Conservation (phyloP, 2,888 invertebrate genomes). For the Adineta ricciae region DNA sequence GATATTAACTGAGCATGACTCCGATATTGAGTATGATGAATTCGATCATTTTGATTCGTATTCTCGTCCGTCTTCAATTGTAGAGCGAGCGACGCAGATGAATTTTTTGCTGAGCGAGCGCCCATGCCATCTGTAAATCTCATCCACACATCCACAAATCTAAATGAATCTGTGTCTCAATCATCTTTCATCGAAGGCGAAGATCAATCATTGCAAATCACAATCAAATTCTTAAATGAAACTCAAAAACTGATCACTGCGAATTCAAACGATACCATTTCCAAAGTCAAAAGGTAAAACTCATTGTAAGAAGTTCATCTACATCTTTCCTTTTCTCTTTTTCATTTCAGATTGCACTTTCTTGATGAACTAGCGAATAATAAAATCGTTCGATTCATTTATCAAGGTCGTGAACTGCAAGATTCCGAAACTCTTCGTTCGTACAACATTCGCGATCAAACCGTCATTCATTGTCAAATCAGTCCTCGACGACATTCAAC, state of each 20-base stretch:
- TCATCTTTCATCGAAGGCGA: neutral
- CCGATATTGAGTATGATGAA: neutral
- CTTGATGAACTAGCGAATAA: slow-evolving; percentile 65
- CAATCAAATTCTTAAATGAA: slow-evolving; percentile 50
- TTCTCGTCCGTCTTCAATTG: no score
- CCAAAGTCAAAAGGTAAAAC: slow-evolving; percentile 48
- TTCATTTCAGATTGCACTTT: slow-evolving; percentile 68
- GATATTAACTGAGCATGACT: neutral
- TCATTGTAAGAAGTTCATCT: neutral
- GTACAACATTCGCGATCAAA: slow-evolving; percentile 75
- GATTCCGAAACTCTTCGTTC: slow-evolving; percentile 67
- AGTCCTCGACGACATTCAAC: slow-evolving; percentile 37
- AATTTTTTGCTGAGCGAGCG: neutral
- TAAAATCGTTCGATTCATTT: slow-evolving; percentile 75
- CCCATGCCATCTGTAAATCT: neutral
- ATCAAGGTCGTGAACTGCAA: slow-evolving; percentile 72
- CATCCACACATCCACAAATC: neutral
- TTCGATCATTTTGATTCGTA: no score
- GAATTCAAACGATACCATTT: slow-evolving; percentile 45
- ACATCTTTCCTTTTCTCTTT: neutral
- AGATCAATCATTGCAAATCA: neutral
- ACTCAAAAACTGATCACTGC: slow-evolving; percentile 45
- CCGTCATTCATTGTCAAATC: slow-evolving; percentile 72
- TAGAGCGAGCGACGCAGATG: neutral
- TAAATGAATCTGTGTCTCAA: neutral